phyloP scores from a whole-genome alignment of 1,140 invertebrate genomes.

The Saxidomus purpurata region DNA sequence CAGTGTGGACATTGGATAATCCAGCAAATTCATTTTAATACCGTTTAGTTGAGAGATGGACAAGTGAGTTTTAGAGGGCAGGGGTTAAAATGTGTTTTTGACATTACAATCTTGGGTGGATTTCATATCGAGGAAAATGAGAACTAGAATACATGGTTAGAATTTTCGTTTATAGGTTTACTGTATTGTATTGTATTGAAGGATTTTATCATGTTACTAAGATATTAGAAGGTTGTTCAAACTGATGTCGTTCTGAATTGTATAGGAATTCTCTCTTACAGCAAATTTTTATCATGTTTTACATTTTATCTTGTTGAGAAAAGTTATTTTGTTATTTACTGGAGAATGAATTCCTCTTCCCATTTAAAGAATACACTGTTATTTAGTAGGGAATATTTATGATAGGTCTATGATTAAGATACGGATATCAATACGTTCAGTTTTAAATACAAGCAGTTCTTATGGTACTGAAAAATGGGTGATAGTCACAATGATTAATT shows the following conservation, averaged over 20 bases:
- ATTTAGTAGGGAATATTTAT: background rate
- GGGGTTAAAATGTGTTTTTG: background rate
- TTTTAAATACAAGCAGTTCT: background rate
- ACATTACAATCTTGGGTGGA: background rate
- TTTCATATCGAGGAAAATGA: too few species aligned
- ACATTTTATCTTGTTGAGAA: slow-evolving; percentile 1
- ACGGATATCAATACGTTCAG: too few species aligned
- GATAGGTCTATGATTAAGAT: background rate
- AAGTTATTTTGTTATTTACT: too few species aligned
- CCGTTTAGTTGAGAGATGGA: background rate
- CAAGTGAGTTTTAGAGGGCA: background rate
- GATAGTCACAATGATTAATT: too few species aligned
- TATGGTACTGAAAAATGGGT: too few species aligned
- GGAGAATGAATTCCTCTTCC: too few species aligned
- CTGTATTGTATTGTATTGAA: too few species aligned
- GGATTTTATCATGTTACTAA: background rate
- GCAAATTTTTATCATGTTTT: slow-evolving; percentile 5
- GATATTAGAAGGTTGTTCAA: slow-evolving; percentile 3
- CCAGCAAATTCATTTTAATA: too few species aligned
- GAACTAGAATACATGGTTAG: too few species aligned
- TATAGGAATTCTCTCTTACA: background rate
- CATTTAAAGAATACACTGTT: too few species aligned
- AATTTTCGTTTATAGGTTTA: too few species aligned
- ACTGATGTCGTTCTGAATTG: background rate
- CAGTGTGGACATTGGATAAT: too few species aligned